Evolutionary conservation across 2,113 vertebrate genomes (phyloP).

Genomic region (Mastomys coucha): DNA sequence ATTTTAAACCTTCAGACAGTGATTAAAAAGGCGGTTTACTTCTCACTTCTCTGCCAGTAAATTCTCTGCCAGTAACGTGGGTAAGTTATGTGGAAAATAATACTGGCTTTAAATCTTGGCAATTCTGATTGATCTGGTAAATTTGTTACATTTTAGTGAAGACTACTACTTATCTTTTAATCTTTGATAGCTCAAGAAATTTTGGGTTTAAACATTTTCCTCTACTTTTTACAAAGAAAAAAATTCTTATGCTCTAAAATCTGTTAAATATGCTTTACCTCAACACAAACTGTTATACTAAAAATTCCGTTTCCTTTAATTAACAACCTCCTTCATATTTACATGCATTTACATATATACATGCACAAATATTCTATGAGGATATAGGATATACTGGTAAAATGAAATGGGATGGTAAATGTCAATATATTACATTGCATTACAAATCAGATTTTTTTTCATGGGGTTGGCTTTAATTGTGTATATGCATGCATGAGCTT

Average conservation of each 20-base stretch:
- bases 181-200: background rate
- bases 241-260: background rate
- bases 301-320: conserved; percentile 5
- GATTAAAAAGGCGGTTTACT: background rate
- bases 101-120: background rate
- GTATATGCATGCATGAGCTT: background rate
- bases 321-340: background rate
- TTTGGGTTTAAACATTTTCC: conserved; percentile 3
- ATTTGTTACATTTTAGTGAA: background rate
- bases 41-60: background rate
- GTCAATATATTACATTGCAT: background rate
- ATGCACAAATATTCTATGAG: background rate
- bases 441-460: background rate
- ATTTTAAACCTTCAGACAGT: background rate
- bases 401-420: background rate
- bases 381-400: background rate
- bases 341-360: background rate
- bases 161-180: conserved; percentile 1
- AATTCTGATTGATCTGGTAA: background rate
- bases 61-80: background rate
- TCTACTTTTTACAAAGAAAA: conserved; percentile 7
- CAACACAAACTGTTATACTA: background rate
- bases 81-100: background rate
- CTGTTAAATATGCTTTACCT: background rate
- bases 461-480: background rate